Conservation (phyloP, 2,113 vertebrate species). For the Coracopsis vasa region DNA sequence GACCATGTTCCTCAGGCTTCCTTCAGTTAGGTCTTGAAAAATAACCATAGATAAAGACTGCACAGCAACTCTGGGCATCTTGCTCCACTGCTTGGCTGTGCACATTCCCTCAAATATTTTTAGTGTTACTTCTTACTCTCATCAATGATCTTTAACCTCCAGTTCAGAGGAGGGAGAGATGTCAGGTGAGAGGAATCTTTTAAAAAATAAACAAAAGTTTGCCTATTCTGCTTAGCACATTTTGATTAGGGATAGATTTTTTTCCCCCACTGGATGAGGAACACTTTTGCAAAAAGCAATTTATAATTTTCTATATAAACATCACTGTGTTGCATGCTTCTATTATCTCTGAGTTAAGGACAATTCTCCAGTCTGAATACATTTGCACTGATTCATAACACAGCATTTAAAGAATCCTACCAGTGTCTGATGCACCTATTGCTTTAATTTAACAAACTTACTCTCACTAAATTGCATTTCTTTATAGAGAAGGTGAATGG, state of each 20-base stretch:
- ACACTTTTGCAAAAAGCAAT: neutral
- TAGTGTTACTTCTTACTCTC: neutral
- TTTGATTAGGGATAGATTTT: neutral
- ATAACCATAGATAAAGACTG: neutral
- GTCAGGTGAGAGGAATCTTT: neutral
- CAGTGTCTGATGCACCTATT: neutral
- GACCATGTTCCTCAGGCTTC: neutral
- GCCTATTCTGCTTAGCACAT: neutral
- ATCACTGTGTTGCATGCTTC: neutral
- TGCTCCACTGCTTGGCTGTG: neutral
- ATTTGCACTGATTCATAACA: slow-evolving; percentile 10
- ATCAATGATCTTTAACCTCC: neutral
- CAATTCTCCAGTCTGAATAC: neutral
- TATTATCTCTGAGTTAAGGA: slow-evolving; percentile 2
- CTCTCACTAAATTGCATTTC: slow-evolving; percentile 40
- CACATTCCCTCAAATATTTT: neutral
- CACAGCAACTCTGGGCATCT: neutral
- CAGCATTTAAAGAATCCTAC: neutral
- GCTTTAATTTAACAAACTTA: slow-evolving; percentile 50
- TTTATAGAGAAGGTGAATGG: neutral
- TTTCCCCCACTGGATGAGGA: rapidly evolving
- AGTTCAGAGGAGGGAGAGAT: neutral
- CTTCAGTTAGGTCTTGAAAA: neutral
- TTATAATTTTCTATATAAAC: neutral
- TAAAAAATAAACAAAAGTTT: neutral